Evolutionary conservation across 2,888 invertebrate genomes (phyloP).

Genomic region (Crocallis elinguaria): DNA sequence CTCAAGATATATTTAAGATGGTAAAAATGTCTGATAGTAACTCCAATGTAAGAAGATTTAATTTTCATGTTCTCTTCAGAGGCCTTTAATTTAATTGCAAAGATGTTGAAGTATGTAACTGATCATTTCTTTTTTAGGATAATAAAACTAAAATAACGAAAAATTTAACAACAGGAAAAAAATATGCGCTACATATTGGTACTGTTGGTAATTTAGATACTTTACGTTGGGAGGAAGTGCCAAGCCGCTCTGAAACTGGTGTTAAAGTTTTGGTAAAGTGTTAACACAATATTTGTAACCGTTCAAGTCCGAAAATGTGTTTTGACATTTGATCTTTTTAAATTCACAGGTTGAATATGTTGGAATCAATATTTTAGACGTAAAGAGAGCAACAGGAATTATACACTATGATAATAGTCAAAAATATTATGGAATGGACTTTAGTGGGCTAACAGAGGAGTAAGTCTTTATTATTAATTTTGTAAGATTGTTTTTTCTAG

Average conservation of each 20-base stretch:
- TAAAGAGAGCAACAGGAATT: conserved; percentile 48
- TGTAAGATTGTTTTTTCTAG: too few relatives aligned
- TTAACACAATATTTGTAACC: neutral
- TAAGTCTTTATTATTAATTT: conserved; percentile 36
- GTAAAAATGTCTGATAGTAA: conserved; percentile 38
- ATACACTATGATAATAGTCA: conserved; percentile 24
- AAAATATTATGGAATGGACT: conserved; percentile 61
- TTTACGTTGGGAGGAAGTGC: conserved; percentile 45
- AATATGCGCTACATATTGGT: conserved; percentile 35
- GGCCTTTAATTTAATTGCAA: too few relatives aligned
- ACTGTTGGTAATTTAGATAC: conserved; percentile 42
- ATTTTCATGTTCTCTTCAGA: too few relatives aligned
- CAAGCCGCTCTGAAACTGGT: conserved; percentile 15
- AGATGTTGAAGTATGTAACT: too few relatives aligned
- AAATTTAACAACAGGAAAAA: conserved; percentile 19
- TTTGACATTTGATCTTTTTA: neutral
- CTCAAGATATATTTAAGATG: conserved; percentile 43
- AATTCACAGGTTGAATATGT: conserved; percentile 51
- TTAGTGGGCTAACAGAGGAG: conserved; percentile 61
- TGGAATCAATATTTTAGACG: conserved; percentile 49
- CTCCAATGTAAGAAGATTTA: neutral
- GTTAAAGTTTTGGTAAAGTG: conserved; percentile 31
- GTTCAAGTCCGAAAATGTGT: neutral
- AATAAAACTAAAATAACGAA: conserved; percentile 50
- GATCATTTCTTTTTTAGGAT: conserved; percentile 12